phyloP scores from a whole-genome alignment of 2,888 invertebrate genomes.

The Perizoma affinitatum region DNA sequence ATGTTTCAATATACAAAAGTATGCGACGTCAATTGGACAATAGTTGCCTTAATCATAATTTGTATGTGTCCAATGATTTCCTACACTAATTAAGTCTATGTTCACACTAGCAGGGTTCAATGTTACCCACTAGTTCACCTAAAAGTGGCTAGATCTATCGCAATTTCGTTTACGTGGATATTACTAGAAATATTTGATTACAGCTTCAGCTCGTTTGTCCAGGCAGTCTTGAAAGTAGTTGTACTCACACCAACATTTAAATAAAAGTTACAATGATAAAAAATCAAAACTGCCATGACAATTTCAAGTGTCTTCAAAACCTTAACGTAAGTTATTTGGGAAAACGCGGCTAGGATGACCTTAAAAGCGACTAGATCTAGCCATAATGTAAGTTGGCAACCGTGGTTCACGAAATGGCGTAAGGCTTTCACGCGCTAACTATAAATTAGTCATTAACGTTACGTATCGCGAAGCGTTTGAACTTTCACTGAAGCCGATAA shows the following conservation, averaged over 20 bases:
- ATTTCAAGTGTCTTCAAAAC: too few species aligned
- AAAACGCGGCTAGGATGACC: too few species aligned
- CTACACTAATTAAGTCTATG: slow-evolving; percentile 59
- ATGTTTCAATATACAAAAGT: slow-evolving; percentile 14
- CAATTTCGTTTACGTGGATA: neutral
- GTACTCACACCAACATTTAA: too few species aligned
- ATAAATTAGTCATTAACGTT: slow-evolving; percentile 37
- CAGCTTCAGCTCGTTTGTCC: too few species aligned
- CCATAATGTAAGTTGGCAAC: slow-evolving; percentile 2
- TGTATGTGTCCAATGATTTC: slow-evolving; percentile 58
- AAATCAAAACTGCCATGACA: too few species aligned
- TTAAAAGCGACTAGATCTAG: slow-evolving; percentile 2
- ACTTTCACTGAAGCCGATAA: neutral
- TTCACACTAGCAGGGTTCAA: slow-evolving; percentile 44
- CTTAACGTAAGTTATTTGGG: too few species aligned
- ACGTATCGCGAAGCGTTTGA: slow-evolving; percentile 2
- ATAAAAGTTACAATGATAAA: too few species aligned
- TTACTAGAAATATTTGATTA: too few species aligned
- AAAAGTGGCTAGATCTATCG: slow-evolving; percentile 14
- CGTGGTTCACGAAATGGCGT: slow-evolving; percentile 1
- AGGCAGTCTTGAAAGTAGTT: too few species aligned
- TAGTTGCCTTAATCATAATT: slow-evolving; percentile 59
- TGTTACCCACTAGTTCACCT: slow-evolving; percentile 12
- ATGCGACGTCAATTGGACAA: slow-evolving; percentile 50
- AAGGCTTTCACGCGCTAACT: slow-evolving; percentile 22